Conservation (phyloP, 1,140 invertebrate genomes). For the Camponotus vicinus region DNA sequence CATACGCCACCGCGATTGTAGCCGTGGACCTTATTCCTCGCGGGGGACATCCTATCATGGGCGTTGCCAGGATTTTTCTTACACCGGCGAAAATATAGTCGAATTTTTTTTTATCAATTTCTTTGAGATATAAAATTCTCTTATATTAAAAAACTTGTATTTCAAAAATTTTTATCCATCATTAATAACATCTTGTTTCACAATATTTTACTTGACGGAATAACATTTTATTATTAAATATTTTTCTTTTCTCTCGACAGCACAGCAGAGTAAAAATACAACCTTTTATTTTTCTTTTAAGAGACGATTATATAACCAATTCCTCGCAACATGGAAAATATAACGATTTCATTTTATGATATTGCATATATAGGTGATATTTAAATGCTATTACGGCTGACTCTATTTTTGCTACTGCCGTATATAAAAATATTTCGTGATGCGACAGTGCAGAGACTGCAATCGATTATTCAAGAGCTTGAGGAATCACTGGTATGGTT, state of each 20-base stretch:
- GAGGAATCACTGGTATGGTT: constrained; percentile 26
- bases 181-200: not conserved
- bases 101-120: constrained; percentile 19
- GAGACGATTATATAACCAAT: not conserved
- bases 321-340: constrained; percentile 7
- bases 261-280: not conserved
- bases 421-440: constrained; percentile 24
- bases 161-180: not conserved
- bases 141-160: no score
- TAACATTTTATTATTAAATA: not conserved
- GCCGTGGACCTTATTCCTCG: constrained; percentile 69
- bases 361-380: constrained; percentile 55
- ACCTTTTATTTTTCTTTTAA: not conserved
- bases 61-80: constrained; percentile 23
- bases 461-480: constrained; percentile 51
- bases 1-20: constrained; percentile 66
- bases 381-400: constrained; percentile 40
- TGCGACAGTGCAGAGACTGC: constrained; percentile 9
- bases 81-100: not conserved
- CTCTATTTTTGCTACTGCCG: constrained; percentile 14
- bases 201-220: not conserved
- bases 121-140: not conserved
- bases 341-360: constrained; percentile 59
- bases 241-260: not conserved
- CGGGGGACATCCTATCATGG: constrained; percentile 27